Evolutionary conservation across 2,113 vertebrate genomes (phyloP).

Genomic region (Odontesthes bonariensis): DNA sequence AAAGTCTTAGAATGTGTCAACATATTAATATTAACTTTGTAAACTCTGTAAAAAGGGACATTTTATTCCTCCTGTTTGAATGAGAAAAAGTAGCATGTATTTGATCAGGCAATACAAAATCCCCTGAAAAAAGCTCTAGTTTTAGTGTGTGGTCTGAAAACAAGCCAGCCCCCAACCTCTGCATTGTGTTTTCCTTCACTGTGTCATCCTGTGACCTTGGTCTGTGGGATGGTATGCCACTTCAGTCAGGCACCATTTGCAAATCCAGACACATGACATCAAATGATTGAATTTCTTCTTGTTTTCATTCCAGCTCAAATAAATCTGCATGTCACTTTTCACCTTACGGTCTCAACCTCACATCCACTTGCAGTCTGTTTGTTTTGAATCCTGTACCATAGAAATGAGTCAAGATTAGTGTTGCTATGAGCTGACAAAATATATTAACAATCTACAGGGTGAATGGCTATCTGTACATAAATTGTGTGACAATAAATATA

Average conservation of each 20-base stretch:
- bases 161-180: not conserved
- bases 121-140: conserved; percentile 52
- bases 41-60: conserved; percentile 8
- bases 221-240: conserved; percentile 45
- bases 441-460: conserved; percentile 13
- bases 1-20: conserved; percentile 21
- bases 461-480: conserved; percentile 42
- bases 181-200: conserved; percentile 27
- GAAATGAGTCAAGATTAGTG: conserved; percentile 23
- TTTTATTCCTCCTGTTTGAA: conserved; percentile 28
- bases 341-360: conserved; percentile 14
- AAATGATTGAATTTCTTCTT: conserved; percentile 57
- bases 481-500: conserved; percentile 32
- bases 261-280: conserved; percentile 63
- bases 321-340: conserved; percentile 58
- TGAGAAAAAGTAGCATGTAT: conserved; percentile 37
- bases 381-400: not conserved
- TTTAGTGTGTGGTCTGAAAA: conserved; percentile 60
- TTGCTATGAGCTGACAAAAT: conserved; percentile 39
- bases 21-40: conserved; percentile 21
- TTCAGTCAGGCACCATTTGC: conserved; percentile 50
- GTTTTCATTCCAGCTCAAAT: conserved; percentile 55
- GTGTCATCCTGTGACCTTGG: conserved; percentile 38
- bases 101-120: conserved; percentile 47
- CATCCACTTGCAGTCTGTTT: conserved; percentile 36